Conservation (phyloP, 2,888 invertebrate species). For the Ypsolopha scabrella region DNA sequence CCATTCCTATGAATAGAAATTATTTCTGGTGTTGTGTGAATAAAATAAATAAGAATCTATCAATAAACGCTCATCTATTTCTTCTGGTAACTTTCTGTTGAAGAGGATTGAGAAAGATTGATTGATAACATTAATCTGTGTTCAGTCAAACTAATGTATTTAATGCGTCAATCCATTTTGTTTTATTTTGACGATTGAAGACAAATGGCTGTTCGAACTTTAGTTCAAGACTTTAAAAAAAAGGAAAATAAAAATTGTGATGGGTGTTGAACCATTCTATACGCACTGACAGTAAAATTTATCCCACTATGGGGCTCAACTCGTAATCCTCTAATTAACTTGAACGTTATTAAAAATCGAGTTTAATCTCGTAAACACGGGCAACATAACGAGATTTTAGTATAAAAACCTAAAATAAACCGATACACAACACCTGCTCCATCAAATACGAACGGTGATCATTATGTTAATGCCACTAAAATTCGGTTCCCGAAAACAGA, state of each 20-base stretch:
- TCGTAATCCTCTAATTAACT: background rate
- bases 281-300: background rate
- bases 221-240: background rate
- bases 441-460: slow-evolving; percentile 55
- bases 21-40: too few species aligned
- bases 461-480: slow-evolving; percentile 59
- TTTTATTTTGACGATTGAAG: background rate
- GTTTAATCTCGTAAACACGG: slow-evolving; percentile 13
- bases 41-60: too few species aligned
- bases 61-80: too few species aligned
- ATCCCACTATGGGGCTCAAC: background rate
- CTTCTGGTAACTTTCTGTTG: background rate
- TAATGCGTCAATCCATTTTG: background rate
- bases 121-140: background rate
- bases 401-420: slow-evolving; percentile 65
- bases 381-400: slow-evolving; percentile 59
- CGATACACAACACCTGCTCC: slow-evolving; percentile 65
- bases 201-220: background rate
- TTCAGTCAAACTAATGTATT: background rate
- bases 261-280: too few species aligned
- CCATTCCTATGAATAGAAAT: too few species aligned
- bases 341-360: background rate
- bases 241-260: too few species aligned
- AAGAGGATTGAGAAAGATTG: background rate
- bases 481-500: slow-evolving; percentile 26